These are phyloP conservation scores for Ridgeia piscesae DNA, from an alignment of 1,140 invertebrate species.

Conservation along the genomic window DNA sequence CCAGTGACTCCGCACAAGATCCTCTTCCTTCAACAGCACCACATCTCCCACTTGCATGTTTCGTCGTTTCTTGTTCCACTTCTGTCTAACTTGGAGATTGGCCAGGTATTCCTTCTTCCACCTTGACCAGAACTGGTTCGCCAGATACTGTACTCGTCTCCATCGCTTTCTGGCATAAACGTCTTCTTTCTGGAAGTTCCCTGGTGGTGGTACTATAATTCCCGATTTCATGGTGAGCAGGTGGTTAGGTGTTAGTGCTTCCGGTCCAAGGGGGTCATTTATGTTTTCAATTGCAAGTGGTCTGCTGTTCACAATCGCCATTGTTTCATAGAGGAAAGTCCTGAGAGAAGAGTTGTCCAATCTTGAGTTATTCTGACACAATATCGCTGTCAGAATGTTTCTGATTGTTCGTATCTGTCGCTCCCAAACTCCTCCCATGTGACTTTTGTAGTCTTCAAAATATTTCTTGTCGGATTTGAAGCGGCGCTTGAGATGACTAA, in stretches of 20 bases:
- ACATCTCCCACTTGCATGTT: slow-evolving; percentile 25
- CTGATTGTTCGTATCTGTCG: slow-evolving; percentile 36
- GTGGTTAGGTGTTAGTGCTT: slow-evolving; percentile 31
- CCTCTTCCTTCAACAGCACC: slow-evolving; percentile 18
- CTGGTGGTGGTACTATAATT: slow-evolving; percentile 11
- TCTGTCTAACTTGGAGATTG: slow-evolving; percentile 29
- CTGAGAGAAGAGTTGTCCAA: slow-evolving; percentile 23
- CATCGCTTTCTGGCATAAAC: slow-evolving; percentile 29
- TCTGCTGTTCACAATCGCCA: slow-evolving; percentile 33
- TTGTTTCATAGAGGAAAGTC: slow-evolving; percentile 36
- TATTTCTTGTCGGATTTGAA: background rate
- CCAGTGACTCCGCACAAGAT: slow-evolving; percentile 16
- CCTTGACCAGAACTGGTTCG: slow-evolving; percentile 35
- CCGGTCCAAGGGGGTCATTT: slow-evolving; percentile 30
- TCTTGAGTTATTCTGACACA: background rate
- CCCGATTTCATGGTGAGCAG: slow-evolving; percentile 26
- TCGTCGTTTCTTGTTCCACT: slow-evolving; percentile 28
- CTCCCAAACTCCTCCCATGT: slow-evolving; percentile 35
- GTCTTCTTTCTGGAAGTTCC: slow-evolving; percentile 22
- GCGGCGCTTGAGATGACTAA: background rate
- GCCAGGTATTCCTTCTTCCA: slow-evolving; percentile 35
- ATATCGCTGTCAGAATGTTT: slow-evolving; percentile 36
- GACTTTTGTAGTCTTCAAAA: slow-evolving; percentile 15
- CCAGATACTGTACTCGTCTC: slow-evolving; percentile 34
- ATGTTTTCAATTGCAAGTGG: slow-evolving; percentile 26